A percentile compares a stretch with the other conserved stretches of the same genome.
Evolutionary conservation across 2,888 invertebrate species (phyloP).

Genomic region (Cheilosia variabilis): DNA sequence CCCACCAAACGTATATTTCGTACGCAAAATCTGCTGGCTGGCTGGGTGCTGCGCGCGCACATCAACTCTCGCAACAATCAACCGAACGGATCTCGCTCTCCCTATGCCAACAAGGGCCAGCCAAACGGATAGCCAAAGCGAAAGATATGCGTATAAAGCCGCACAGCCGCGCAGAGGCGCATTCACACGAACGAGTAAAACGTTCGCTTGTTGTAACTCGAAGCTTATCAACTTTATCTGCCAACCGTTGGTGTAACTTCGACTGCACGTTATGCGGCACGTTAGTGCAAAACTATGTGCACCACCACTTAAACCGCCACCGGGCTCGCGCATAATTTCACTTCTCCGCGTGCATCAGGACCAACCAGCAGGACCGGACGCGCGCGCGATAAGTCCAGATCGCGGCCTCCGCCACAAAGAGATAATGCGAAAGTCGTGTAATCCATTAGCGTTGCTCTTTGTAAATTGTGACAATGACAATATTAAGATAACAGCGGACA

Average conservation of each 20-base stretch:
- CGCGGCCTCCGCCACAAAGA: slow-evolving; percentile 82
- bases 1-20: slow-evolving; percentile 41
- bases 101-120: slow-evolving; percentile 51
- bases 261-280: slow-evolving; percentile 68
- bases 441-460: slow-evolving; percentile 84
- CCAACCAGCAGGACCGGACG: slow-evolving; percentile 41
- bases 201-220: slow-evolving; percentile 65
- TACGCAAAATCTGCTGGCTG: slow-evolving; percentile 16
- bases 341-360: slow-evolving; percentile 20
- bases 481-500: slow-evolving; percentile 82
- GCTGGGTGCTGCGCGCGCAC: slow-evolving; percentile 17
- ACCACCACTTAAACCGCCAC: slow-evolving; percentile 74
- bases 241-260: slow-evolving; percentile 72
- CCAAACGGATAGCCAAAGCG: slow-evolving; percentile 28
- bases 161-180: slow-evolving; percentile 43
- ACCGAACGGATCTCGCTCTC: slow-evolving; percentile 45
- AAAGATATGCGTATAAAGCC: slow-evolving; percentile 53
- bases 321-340: slow-evolving; percentile 75
- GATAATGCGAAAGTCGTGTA: slow-evolving; percentile 84
- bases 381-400: slow-evolving; percentile 77
- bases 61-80: slow-evolving; percentile 37
- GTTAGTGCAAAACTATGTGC: slow-evolving; percentile 76
- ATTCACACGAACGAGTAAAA: slow-evolving; percentile 60
- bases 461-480: slow-evolving; percentile 84
- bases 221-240: slow-evolving; percentile 75